Evolutionary conservation across 1,140 invertebrate genomes (phyloP), one percentile per base, ranked within the genome.

Genomic region (Pteromalus puparum): DNA sequence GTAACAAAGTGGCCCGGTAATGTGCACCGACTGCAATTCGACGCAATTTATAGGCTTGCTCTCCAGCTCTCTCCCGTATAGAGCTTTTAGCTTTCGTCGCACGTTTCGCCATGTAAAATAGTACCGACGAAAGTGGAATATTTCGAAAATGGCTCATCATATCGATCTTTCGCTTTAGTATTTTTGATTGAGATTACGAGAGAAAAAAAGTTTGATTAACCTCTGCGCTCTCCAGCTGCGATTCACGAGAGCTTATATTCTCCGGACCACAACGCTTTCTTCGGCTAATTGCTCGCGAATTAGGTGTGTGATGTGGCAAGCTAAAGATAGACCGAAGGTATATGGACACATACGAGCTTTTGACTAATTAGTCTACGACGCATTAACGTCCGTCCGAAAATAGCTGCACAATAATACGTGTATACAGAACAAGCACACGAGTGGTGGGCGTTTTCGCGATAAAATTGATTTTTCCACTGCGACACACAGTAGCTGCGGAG

Each of bases 121-220:
- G 38, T 42, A 42, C 6, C 38, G 10, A 42, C 6, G 1, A 42
- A 42, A 42, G 38, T 42, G 10, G 7, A 42, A 9, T 42, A 42
- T 42, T 42, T 42, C 38, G 30, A 34, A 34, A 34, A 5, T 34
- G 30, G 30, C 30, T 34, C 6, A 34, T 34, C 30, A 5, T 5
- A 34, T 34, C 48, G 48, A 53, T 53, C 13, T 7, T 42, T 42
- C 38, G 38, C 38, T 9, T 42, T 42, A 42, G 5, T 42, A n/a
- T 5, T 34, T 5, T 34, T 3, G 48, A 78, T 38, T 18, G 9
- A 7, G 46, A 15, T 48, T 38, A 67, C 18, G 21, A 61, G 48
- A 34, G 30, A 26, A 38, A 68, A 48, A 28, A 48, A 48, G 1
- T 70, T 81, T 81, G 53, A 81, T 81, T 72, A 81, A 15, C 53